Conservation (phyloP, 1,140 invertebrate genomes). For the Zaprionus inermis region DNA sequence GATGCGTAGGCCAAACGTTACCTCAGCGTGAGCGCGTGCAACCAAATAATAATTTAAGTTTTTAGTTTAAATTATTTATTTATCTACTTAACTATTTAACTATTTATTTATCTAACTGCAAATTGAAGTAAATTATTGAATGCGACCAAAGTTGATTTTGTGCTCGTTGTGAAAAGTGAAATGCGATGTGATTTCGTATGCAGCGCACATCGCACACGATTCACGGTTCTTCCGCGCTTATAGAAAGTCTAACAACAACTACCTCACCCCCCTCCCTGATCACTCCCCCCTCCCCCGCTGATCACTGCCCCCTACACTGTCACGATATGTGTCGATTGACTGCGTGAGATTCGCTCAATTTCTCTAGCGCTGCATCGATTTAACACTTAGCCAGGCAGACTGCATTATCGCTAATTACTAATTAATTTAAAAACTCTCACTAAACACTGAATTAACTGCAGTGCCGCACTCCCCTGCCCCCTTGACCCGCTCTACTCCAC, state of each 20-base stretch:
- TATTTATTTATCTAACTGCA: conserved; percentile 27
- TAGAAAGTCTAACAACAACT: not conserved
- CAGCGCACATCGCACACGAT: conserved; percentile 43
- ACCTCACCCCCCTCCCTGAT: not conserved
- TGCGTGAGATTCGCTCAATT: conserved; percentile 41
- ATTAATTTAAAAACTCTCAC: conserved; percentile 78
- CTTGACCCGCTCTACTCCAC: conserved; percentile 23
- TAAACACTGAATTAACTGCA: conserved; percentile 57
- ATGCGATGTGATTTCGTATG: conserved; percentile 60
- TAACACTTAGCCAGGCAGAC: conserved; percentile 22
- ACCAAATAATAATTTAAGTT: conserved; percentile 82
- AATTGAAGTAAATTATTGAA: conserved; percentile 36
- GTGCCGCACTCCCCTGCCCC: conserved; percentile 23
- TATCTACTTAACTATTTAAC: conserved; percentile 28
- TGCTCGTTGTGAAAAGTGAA: conserved; percentile 63
- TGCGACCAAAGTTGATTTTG: conserved; percentile 10
- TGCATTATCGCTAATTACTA: conserved; percentile 61
- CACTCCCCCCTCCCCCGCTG: not conserved
- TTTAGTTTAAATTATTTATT: conserved; percentile 80
- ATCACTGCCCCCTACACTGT: not conserved
- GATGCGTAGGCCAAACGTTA: conserved; percentile 57
- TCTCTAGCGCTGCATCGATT: conserved; percentile 42
- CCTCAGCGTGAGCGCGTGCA: conserved; percentile 79
- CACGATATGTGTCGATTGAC: conserved; percentile 52
- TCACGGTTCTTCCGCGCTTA: conserved; percentile 60